Base-by-base conservation (phyloP, 2,797 vertebrate species). In the Chaenodraco wilsoni region DNA sequence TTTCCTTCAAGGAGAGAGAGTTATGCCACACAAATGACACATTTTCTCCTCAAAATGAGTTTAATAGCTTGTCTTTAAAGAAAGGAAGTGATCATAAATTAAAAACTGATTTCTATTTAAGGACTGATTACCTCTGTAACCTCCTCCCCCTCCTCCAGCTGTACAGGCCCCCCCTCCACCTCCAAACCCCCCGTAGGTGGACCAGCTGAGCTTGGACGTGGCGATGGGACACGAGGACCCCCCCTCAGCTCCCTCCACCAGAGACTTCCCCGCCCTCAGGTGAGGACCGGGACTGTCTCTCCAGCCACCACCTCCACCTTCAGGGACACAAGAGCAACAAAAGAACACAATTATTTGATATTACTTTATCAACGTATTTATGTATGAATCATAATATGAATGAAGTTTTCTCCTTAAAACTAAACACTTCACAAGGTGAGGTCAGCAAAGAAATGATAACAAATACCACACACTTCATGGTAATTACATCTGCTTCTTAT, bases 131-230 rank as follows among this genome's bases (percentile, higher is more conserved):
- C 96, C 96, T 94, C 91, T 94, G 91, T 96, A 97, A 81, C 97
- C 96, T 76, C 96, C 96, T 0, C 97, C 96, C 3, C 96, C 95
- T 7, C 96, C 97, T 56, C 96, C 96, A 0, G 96, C 95, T 13
- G 95, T 95, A 87, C 97, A 98, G 44, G 96, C 95, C 9, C 97
- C 96, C 45, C 97, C 96, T 77, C 97, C 96, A 8, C 96, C 96
- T 64, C 96, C 96, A 70, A 97, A 97, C 21, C 97, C 97, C 27
- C 97, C 95, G 0, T 90, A 96, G 1, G 96, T 97, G 5, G 92
- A 91, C 97, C 97, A 98, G 61, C 88, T 88, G 21, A 97, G 94
- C 46, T 92, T 95, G 66, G 92, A 91, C 86, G 94, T 58, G 45
- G 96, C 96, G 17, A 94, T 90, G 0, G 92, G 89, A 83, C 97